Percentiles rank a stretch among this genome's conserved stretches.
These are phyloP conservation scores for Notarius quadriscutis DNA, from an alignment of 2,113 vertebrate genomes.

Conservation along the genomic window DNA sequence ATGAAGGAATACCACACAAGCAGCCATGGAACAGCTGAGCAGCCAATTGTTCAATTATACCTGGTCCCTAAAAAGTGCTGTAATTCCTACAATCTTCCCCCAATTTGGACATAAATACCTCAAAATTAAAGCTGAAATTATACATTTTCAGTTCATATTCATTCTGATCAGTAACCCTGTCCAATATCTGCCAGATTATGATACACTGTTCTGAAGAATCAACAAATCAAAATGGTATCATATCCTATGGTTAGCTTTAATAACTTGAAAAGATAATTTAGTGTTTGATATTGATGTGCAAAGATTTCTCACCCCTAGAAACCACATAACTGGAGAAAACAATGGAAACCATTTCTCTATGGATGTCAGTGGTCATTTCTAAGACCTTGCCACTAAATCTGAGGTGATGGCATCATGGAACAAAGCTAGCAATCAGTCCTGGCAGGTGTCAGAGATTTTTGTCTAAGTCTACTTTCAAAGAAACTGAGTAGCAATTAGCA, in stretches of 20 bases:
- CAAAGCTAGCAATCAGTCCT: conserved; percentile 32
- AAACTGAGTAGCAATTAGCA: conserved; percentile 22
- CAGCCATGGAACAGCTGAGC: neutral
- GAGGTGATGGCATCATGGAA: conserved; percentile 13
- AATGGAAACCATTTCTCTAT: neutral
- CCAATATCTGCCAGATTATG: neutral
- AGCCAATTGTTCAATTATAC: neutral
- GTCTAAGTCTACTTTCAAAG: neutral
- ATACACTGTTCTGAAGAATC: neutral
- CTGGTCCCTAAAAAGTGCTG: neutral
- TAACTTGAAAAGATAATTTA: neutral
- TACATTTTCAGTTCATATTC: neutral
- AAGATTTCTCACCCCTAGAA: conserved; percentile 25
- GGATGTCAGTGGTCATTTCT: conserved; percentile 25
- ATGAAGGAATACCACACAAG: neutral
- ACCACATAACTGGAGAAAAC: conserved; percentile 8
- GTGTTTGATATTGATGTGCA: neutral
- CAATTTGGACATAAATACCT: neutral
- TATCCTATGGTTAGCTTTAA: neutral
- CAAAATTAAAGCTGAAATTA: neutral
- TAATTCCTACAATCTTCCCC: neutral
- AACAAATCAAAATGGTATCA: neutral
- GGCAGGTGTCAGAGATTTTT: conserved; percentile 17
- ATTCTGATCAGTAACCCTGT: neutral
- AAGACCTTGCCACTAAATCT: conserved; percentile 14